Base-by-base conservation (phyloP, 92 coral and sea anemone species). In the Epizoanthus illoricatus region DNA sequence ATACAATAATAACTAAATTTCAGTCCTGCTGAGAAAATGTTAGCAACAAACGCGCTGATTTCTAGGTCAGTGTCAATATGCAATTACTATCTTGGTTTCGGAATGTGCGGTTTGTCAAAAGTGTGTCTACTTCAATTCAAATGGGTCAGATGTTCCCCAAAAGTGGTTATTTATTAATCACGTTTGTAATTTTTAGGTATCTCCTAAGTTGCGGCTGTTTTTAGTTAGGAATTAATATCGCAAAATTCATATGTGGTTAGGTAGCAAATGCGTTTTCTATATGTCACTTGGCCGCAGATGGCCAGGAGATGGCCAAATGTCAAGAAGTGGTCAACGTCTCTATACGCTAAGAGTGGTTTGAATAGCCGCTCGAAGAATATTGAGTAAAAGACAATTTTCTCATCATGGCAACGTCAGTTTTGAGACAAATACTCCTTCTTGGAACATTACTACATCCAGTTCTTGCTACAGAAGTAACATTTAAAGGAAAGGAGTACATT, bases 141-240 rank as follows among this genome's bases (percentile, higher is more conserved):
- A 58, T 64, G 82, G 61, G 15, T 45, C 82, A 63, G 64, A 41
- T 41, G 64, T 3, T 28, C 71, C 41, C 61, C 54, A 63, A 64
- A 78, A 17, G 59, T 78, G 47, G 41, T 78, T 78, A 78, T 78
- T 78, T 78, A 78, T 78, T 78, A 62, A 78, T 78, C 42, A 19
- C 59, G 33, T 78, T 63, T 63, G 59, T 43, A 64, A 78, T 43
- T 63, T 63, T 24, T 62, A 19, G 18, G 5, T 5, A 23, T 64
- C 52, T 43, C 21, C 82, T 58, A 78, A 78, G 72, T 54, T 78
- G 82, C 20, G 82, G 82, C 65, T 63, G 43, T 5, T 19, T 78
- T 78, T 55, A 63, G 67, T 78, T 62, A 13, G 16, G 71, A 45
- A 59, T 19, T 63, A 78, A 78, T 78, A 78, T 47, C 60, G 10